A percentile compares a stretch with the other conserved stretches of the same genome.
Evolutionary conservation across 1,140 invertebrate species (phyloP).

Genomic region (Drosophila lacteicornis): DNA sequence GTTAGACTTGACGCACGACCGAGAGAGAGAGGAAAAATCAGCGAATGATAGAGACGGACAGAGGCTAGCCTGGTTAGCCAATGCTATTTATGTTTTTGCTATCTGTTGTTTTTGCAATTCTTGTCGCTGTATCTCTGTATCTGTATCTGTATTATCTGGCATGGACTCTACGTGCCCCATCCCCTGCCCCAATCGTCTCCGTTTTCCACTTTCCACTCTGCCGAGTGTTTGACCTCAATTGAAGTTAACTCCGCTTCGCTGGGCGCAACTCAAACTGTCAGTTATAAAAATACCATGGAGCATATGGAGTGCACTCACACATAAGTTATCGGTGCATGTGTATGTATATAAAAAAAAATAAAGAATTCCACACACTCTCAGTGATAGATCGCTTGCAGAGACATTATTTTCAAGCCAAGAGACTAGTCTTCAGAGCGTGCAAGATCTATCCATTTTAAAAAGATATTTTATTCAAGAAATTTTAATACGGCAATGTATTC

Average conservation of each 20-base stretch:
- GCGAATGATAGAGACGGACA: slow-evolving; percentile 13
- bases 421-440: neutral
- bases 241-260: slow-evolving; percentile 47
- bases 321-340: slow-evolving; percentile 1
- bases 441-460: neutral
- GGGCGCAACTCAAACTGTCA: slow-evolving; percentile 18
- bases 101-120: slow-evolving; percentile 39
- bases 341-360: neutral
- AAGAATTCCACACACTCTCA: neutral
- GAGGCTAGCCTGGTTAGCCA: slow-evolving; percentile 31
- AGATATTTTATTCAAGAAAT: no score
- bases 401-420: neutral
- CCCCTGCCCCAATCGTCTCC: slow-evolving; percentile 9
- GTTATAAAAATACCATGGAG: slow-evolving; percentile 60
- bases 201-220: slow-evolving; percentile 8
- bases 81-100: slow-evolving; percentile 54
- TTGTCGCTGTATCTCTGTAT: slow-evolving; percentile 13
- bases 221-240: slow-evolving; percentile 46
- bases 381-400: slow-evolving; percentile 5
- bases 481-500: no score
- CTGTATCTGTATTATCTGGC: slow-evolving; percentile 39
- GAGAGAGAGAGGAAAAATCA: slow-evolving; percentile 5
- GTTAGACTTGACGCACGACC: slow-evolving; percentile 67
- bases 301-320: slow-evolving; percentile 8
- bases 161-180: slow-evolving; percentile 26